Conservation (phyloP, 1,140 invertebrate genomes). For the Triops longicaudatus region DNA sequence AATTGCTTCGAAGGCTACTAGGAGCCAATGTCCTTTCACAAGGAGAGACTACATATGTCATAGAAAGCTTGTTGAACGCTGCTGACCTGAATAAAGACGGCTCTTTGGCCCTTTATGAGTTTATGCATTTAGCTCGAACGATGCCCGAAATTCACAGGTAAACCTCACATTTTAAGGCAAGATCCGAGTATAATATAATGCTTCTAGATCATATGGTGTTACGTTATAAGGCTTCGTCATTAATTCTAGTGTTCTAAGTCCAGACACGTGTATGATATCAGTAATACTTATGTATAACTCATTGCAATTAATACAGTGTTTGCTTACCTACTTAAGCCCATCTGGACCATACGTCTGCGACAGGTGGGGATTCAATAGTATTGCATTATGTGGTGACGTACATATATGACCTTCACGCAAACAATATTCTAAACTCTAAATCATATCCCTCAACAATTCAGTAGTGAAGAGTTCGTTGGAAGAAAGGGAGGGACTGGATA, state of each 20-base stretch:
- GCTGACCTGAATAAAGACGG: constrained; percentile 57
- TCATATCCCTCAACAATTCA: too few species aligned
- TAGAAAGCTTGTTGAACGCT: constrained; percentile 57
- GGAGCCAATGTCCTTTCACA: constrained; percentile 55
- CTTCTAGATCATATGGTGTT: not conserved
- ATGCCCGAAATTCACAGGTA: constrained; percentile 6
- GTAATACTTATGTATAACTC: not conserved
- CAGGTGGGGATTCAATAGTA: not conserved
- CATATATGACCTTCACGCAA: not conserved
- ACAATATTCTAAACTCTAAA: too few species aligned
- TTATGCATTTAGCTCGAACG: not conserved
- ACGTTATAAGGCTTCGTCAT: not conserved
- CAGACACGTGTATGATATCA: not conserved
- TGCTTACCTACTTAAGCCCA: not conserved
- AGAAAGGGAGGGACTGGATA: not conserved
- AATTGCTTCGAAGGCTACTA: constrained; percentile 40
- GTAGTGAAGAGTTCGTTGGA: not conserved
- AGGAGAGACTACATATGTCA: constrained; percentile 61
- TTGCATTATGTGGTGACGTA: not conserved
- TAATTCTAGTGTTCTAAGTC: not conserved
- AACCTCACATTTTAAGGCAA: not conserved
- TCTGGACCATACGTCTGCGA: not conserved
- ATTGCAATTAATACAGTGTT: not conserved
- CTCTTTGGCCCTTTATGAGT: constrained; percentile 21
- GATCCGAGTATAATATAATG: not conserved